Base-by-base conservation (phyloP, 2,888 invertebrate genomes). In the Timandra comae region DNA sequence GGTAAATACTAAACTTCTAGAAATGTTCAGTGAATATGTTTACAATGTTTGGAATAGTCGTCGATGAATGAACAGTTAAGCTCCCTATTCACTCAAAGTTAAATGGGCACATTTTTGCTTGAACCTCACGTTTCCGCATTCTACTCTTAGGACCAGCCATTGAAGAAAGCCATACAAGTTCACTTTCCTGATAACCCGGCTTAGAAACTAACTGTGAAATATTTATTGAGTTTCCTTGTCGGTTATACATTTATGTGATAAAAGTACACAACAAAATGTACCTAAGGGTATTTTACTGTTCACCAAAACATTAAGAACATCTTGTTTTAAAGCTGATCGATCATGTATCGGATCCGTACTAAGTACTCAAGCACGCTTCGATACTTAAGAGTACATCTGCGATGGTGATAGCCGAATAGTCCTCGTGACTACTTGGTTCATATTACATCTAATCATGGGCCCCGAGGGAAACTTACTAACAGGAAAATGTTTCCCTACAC, bases 41-140 rank as follows among this genome's bases (percentile, higher is more conserved):
- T 63, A 73, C 71, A 73, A 72, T 73, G 73, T 73, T 70, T 70
- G 55, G 65, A 70, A 72, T 65, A 58, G 65, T 55, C 50, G 61
- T 57, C 58, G 49, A 57, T 76, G 71, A 77, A 77, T 77, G 75
- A 74, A 72, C 65, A 69, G 69, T 77, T 71, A 70, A 75, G 68
- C 58, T 68, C 59, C 56, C 71, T 68, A 77, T 77, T 76, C 72
- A 74, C 73, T 74, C 70, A 71, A 59, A 63, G 60, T 52, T 60
- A 69, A 71, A 71, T 65, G 63, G 63, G 55, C 63, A 66, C 63
- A 73, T 72, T 73, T 74, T 76, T 72, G 70, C 62, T 48, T 46
- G 47, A 60, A 59, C 56, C 60, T 61, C 52, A 53, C 58, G 65
- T 70, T 77, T 77, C 76, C 76, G 76, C 76, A 61, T 76, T 76